Evolutionary conservation across 2,888 invertebrate species (phyloP), one percentile per base, ranked within the genome.

Genomic region (Ecdyonurus torrentis): DNA sequence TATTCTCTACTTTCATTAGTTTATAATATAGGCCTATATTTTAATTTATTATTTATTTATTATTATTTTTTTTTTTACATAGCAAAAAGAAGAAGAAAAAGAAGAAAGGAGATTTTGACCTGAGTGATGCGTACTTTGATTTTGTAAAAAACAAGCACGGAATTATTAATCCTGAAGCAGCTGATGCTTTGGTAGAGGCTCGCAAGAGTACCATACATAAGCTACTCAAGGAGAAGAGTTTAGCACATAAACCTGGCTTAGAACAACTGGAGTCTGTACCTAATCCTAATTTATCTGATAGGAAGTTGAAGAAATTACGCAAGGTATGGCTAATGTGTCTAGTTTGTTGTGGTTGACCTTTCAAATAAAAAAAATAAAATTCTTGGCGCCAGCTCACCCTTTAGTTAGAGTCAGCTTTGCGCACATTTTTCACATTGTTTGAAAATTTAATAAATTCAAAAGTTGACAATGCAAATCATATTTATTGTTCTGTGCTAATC

Each of bases 191-290:
- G 2, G 75, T 79, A 0, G 73, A 74, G 5, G 68, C 77, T 2
- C 76, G 79, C 2, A 69, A 70, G 2, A 74, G 77, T 1, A 75
- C 82, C 69, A 72, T 79, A 53, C 80, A 81, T 2, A 78, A 83
- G 66, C 74, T 83, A 65, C 76, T 88, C 74, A 73, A 82, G 68
- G 85, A 83, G 65, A 83, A 84, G 58, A 73, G 78, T 15, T 72
- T 87, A 15, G 37, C 37, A 37, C 15, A 37, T 64, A 78, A 79
- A 60, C 81, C 84, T 1, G 86, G 84, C 1, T 81, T 86, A 69
- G 87, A 88, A 69, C 79, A 83, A 68, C 74, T 83, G 60, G 78
- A 82, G 64, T 68, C 74, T 2, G 74, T 87, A 10, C 84, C 86
- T 1, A 73, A 77, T n/a, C 82, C 82, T 70, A 73, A 80, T 65